Evolutionary conservation across 2,888 invertebrate genomes (phyloP), one percentile per base, ranked within the genome.

Genomic region (Dromius quadrimaculatus): DNA sequence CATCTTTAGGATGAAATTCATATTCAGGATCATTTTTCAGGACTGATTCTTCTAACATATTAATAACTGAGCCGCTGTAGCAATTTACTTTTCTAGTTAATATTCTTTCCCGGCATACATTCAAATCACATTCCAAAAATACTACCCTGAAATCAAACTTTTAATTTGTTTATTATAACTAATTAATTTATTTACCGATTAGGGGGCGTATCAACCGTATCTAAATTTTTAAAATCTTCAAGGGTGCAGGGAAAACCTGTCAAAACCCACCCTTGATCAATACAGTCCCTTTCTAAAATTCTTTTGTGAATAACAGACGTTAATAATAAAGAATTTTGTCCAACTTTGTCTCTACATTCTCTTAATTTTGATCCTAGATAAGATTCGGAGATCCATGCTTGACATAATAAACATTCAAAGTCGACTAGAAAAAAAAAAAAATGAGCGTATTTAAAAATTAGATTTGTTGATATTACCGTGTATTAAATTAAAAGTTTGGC

Each of bases 181-280:
- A 11, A 8, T 36, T 38, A 36, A 36, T 11, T 4, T 50, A 19
- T 45, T 54, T 28, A 88, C 88, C 88, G 85, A 77, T 90, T 90
- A 0, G 90, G 89, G 1, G 89, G 88, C 1, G 87, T 88, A 11
- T 85, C 79, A 74, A 86, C 82, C 38, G 80, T 82, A 76, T 90
- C 89, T 1, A 90, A 77, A 32, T 84, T 77, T 76, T 87, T 86
- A 68, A 90, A 88, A 74, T 90, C 90, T 0, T 79, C 79, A 0
- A 85, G 84, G 0, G 83, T 83, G 3, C 80, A 83, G 0, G 89
- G 89, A 76, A 85, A 90, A 1, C 86, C 87, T 2, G 85, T 87
- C 72, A 90, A 76, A 11, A 90, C 85, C 88, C 89, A 90, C 0
- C 90, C 90, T 38, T 83, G 80, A 50, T 84, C 83, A 9, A 88